Evolutionary conservation across 1,140 invertebrate species (phyloP).

Genomic region (Callitettix versicolor): DNA sequence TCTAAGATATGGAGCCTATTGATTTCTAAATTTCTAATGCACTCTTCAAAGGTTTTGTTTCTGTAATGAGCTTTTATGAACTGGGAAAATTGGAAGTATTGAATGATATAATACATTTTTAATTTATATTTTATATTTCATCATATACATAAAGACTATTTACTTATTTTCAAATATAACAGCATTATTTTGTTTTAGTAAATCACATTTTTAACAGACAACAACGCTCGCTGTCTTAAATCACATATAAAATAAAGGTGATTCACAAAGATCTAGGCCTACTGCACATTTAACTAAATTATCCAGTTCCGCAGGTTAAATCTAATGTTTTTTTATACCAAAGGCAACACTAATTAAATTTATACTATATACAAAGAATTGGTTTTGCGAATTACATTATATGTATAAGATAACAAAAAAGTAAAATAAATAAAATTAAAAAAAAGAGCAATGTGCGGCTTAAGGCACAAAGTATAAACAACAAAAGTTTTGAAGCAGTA

Average conservation of each 20-base stretch:
- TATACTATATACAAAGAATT: slow-evolving; percentile 8
- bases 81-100: too few relatives aligned
- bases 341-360: background rate
- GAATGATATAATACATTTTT: background rate
- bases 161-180: slow-evolving; percentile 1
- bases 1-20: too few relatives aligned
- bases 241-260: slow-evolving; percentile 8
- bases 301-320: background rate
- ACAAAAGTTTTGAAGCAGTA: background rate
- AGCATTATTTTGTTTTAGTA: slow-evolving; percentile 4
- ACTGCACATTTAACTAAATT: background rate
- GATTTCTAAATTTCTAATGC: too few relatives aligned
- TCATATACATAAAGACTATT: slow-evolving; percentile 5
- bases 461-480: slow-evolving; percentile 8
- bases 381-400: background rate
- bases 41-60: too few relatives aligned
- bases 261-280: slow-evolving; percentile 2
- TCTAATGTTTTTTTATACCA: background rate
- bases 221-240: background rate
- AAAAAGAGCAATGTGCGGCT: background rate
- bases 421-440: too few relatives aligned
- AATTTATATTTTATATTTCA: slow-evolving; percentile 5
- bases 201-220: slow-evolving; percentile 10
- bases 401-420: too few relatives aligned
- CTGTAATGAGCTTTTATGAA: too few relatives aligned